Conservation (phyloP, 2,113 vertebrate species). For the Lampris incognitus region DNA sequence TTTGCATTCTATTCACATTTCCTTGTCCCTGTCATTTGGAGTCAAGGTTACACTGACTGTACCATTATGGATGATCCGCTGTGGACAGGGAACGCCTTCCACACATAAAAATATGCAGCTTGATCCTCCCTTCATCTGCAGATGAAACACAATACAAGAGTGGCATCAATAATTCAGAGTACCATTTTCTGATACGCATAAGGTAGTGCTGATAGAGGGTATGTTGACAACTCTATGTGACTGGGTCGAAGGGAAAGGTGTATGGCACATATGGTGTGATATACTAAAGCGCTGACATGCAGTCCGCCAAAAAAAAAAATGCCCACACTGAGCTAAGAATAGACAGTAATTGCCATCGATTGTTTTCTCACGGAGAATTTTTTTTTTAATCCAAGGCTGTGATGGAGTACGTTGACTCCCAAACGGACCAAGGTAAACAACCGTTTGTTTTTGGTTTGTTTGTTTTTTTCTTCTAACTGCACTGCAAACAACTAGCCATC, state of each 20-base stretch:
- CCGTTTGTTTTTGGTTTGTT: constrained; percentile 33
- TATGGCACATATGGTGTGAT: constrained; percentile 5
- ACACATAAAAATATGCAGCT: constrained; percentile 32
- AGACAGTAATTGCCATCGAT: constrained; percentile 1
- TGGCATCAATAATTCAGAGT: constrained; percentile 53
- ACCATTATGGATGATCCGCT: constrained; percentile 44
- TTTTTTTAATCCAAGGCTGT: neutral
- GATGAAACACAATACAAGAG: constrained; percentile 25
- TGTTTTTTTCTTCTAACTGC: constrained; percentile 9
- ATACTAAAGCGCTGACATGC: neutral
- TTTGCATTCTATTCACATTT: constrained; percentile 35
- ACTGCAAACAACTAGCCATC: constrained; percentile 35
- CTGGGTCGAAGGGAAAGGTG: neutral
- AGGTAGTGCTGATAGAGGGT: constrained; percentile 1
- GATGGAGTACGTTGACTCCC: neutral
- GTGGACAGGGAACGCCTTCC: constrained; percentile 3
- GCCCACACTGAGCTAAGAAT: neutral
- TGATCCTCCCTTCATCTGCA: constrained; percentile 24
- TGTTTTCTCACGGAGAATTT: constrained; percentile 7
- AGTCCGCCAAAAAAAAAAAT: neutral
- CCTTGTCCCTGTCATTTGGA: constrained; percentile 43
- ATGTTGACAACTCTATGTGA: constrained; percentile 1
- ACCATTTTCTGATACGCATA: constrained; percentile 14
- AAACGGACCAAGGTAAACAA: constrained; percentile 26
- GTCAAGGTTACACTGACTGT: constrained; percentile 37